Base-by-base conservation (phyloP, 2,888 invertebrate genomes). In the Therioaphis trifolii region DNA sequence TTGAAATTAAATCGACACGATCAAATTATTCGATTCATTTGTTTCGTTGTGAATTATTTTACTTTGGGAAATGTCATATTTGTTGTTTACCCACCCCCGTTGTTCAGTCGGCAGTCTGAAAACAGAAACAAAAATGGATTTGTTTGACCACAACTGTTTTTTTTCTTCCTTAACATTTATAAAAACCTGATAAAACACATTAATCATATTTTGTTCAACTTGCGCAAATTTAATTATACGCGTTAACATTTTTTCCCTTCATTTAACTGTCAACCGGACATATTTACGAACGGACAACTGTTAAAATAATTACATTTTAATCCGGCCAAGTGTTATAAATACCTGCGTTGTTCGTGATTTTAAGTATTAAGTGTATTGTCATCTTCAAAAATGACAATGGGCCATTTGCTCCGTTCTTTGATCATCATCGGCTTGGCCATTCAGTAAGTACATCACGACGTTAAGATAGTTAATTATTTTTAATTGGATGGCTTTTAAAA, bases 181-280 rank as follows among this genome's bases (percentile, higher is more conserved):
- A 46, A 77, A 49, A 77, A 77, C 66, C 49, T 77, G 77, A 66
- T 77, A 49, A 78, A 68, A 77, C 77, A 77, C 77, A 77, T 77
- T 66, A 77, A 77, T 77, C 77, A 77, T 66, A 7, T 35, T 40
- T 18, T 21, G 1, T 66, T 49, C 15, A 35, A 77, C 27, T 52
- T 9, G 35, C 35, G n/a, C 49, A 35, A 52, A 29, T 35, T 11
- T 15, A 27, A 76, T 7, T n/a, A 46, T 27, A 27, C 43, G n/a
- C 18, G 24, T 61, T 46, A 46, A 77, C 49, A 3, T 66, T 61
- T 24, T 35, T 66, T 27, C n/a, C 21, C 4, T 11, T 11, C 4
- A 29, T 49, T 15, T 63, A 11, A 4, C 24, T 49, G 52, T 29
- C 24, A 9, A 52, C 21, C 18, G 77, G 77, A 78, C 77, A 78